phyloP scores from a whole-genome alignment of 2,113 vertebrate species.

The Axis porcinus region DNA sequence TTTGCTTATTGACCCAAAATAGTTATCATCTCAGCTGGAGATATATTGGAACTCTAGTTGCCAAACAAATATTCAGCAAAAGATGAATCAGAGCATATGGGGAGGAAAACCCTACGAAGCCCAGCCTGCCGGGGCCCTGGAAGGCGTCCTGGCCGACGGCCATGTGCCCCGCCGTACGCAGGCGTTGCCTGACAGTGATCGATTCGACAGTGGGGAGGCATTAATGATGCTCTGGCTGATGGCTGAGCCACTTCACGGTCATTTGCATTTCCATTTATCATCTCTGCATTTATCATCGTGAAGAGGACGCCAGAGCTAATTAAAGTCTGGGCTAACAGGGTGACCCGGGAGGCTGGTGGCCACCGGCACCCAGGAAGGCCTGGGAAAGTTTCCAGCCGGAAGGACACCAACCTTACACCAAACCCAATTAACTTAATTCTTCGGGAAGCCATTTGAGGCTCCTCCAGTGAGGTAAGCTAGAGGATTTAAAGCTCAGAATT shows the following conservation, averaged over 20 bases:
- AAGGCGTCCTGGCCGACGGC: slow-evolving; percentile 81
- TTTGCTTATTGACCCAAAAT: slow-evolving; percentile 84
- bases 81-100: slow-evolving; percentile 84
- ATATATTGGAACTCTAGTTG: slow-evolving; percentile 84
- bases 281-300: slow-evolving; percentile 94
- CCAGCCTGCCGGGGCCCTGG: slow-evolving; percentile 75
- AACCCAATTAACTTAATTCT: slow-evolving; percentile 93
- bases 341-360: slow-evolving; percentile 87
- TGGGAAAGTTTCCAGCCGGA: slow-evolving; percentile 88
- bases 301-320: slow-evolving; percentile 97
- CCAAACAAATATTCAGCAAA: slow-evolving; percentile 87
- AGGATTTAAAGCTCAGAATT: not conserved
- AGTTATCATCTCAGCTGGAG: slow-evolving; percentile 86
- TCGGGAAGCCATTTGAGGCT: slow-evolving; percentile 88
- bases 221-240: slow-evolving; percentile 94
- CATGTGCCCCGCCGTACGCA: slow-evolving; percentile 83
- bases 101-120: slow-evolving; percentile 78
- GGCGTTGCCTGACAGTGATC: slow-evolving; percentile 92
- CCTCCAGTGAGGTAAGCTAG: slow-evolving; percentile 86
- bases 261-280: slow-evolving; percentile 99
- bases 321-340: slow-evolving; percentile 95
- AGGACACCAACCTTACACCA: slow-evolving; percentile 89
- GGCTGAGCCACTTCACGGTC: slow-evolving; percentile 91
- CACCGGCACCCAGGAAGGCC: slow-evolving; percentile 82
- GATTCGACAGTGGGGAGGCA: slow-evolving; percentile 94